A percentile compares a stretch with the other conserved stretches of the same genome.
Evolutionary conservation across 2,888 invertebrate species (phyloP).

Genomic region (Dolichomitus sp.): DNA sequence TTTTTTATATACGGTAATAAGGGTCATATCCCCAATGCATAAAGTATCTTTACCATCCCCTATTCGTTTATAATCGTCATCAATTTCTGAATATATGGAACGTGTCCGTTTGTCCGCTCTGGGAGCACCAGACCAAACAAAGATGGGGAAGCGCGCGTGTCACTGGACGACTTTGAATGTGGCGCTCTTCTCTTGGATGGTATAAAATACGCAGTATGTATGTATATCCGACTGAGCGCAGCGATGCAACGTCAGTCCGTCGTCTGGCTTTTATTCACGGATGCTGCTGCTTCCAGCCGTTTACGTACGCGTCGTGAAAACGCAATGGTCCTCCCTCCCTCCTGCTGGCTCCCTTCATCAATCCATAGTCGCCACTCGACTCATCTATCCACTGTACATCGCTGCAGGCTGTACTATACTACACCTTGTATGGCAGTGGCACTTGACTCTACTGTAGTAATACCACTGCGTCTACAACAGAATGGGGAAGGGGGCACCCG

Average conservation of each 20-base stretch:
- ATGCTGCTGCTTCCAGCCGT: constrained; percentile 31
- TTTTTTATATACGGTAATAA: no score
- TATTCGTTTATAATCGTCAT: no score
- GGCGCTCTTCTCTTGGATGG: constrained; percentile 10
- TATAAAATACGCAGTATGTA: neutral
- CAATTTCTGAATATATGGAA: constrained; percentile 15
- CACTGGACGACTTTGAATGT: neutral
- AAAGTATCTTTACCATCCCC: no score
- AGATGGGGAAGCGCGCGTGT: neutral
- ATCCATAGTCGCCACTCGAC: constrained; percentile 14
- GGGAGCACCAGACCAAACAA: neutral
- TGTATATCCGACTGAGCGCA: neutral
- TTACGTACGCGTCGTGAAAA: constrained; percentile 56
- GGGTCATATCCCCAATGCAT: no score
- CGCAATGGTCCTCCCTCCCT: constrained; percentile 41
- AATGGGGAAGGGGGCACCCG: constrained; percentile 5
- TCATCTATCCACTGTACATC: constrained; percentile 1
- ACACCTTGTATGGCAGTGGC: constrained; percentile 11
- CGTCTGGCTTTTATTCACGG: constrained; percentile 25
- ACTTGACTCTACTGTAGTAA: constrained; percentile 12
- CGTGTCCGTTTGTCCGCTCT: neutral
- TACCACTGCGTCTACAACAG: constrained; percentile 13
- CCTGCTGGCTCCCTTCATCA: neutral
- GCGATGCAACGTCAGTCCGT: constrained; percentile 23
- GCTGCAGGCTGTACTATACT: neutral